Evolutionary conservation across 2,888 invertebrate species (phyloP), one percentile per base, ranked within the genome.

Genomic region (Nemoura dubitans): DNA sequence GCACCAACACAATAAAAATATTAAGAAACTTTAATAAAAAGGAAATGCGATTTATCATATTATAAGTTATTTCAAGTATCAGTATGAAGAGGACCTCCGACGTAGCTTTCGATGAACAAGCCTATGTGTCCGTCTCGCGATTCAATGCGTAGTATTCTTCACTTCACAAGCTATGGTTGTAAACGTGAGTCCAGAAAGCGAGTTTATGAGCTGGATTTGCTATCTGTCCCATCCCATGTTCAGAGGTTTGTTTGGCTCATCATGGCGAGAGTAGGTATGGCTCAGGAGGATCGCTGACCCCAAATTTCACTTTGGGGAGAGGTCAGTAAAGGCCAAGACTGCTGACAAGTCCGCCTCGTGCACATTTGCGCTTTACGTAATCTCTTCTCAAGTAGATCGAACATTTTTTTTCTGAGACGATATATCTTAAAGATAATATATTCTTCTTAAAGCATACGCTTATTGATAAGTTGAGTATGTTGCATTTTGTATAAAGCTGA

Each of bases 21-120:
- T 59, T 3, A 59, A 59, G 59, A 1, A 59, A 59, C 59, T 59
- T 59, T 7, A 59, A 59, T 59, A 3, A 59, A 59, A 21, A 21
- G 59, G 16, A 3, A 59, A 78, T 78, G 25, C 25, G 28, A 27
- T 27, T 78, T 27, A 78, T 21, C 78, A 27, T 78, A 27, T 27
- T 78, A 78, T 78, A 78, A 21, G n/a, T 26, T n/a, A n/a, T n/a
- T n/a, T n/a, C n/a, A 78, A 21, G n/a, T 78, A 78, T 78, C 2
- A 7, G n/a, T 78, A 78, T 21, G 16, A 59, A 7, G 36, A 36
- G 59, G 59, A 59, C 59, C 59, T 59, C 59, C 59, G 2, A 59
- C 59, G 59, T 21, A 16, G 59, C 21, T 2, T 36, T 59, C 10
- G 59, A 59, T 1, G 3, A 2, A 1, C 59, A 10, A 36, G 10